Evolutionary conservation across 1,140 invertebrate genomes (phyloP), one percentile per base, ranked within the genome.

Genomic region (Holcopasites calliopsidis): DNA sequence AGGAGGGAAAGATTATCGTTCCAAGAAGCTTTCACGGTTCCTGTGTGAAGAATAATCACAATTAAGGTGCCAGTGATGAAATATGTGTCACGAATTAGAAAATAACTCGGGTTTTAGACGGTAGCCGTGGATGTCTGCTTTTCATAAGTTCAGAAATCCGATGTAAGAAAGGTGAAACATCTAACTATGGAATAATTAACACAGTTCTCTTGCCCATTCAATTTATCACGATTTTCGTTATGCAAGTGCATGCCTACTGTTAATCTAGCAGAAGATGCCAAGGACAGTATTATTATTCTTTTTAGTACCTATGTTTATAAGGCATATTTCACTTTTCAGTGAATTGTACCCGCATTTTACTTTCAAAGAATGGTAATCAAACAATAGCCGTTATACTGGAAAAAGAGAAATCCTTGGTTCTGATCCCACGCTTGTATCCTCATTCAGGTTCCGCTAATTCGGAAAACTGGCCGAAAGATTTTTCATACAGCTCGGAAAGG

Each of bases 341-440:
- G n/a, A n/a, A n/a, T 60, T 21, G 68, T 38, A n/a, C n/a, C 0
- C 18, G 2, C 28, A 47, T 11, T 11, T 57, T 8, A 47, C n/a
- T 57, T 71, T 40, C 23, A 61, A 66, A 82, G 52, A 38, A 42
- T n/a, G n/a, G n/a, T n/a, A 70, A 33, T 47, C 26, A 35, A 28
- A 70, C 79, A 60, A 65, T 49, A 38, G 58, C 50, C 23, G 26
- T 8, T 61, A 47, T 38, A 54, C 11, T 0, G 23, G 21, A 1
- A 21, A 16, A 28, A 47, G 71, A 52, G 47, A 28, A 81, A 77
- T n/a, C 87, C 87, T 88, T 88, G 86, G 80, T 85, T 62, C 73
- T 70, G 47, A 81, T 89, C 86, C 88, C 88, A 89, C 88, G 87
- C 78, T 28, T 69, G 65, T 55, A n/a, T 77, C 79, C 88, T 89